phyloP scores from a whole-genome alignment of 2,888 invertebrate species.

The Tipula helvola region DNA sequence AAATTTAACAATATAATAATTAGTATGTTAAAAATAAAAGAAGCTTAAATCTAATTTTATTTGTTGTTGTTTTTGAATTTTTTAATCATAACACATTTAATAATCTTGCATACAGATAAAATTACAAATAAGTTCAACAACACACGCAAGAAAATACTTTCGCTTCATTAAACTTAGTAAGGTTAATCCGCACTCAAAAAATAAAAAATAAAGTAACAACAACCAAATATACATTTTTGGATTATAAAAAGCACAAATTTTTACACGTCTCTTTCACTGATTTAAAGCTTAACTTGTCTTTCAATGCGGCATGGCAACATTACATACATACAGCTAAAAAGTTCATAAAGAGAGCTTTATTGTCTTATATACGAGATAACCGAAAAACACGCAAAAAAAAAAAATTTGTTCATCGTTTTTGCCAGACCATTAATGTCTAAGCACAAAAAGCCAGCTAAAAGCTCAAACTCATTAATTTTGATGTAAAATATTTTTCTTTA shows the following conservation, averaged over 20 bases:
- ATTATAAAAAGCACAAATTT: background rate
- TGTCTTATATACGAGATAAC: background rate
- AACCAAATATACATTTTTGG: background rate
- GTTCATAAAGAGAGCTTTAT: background rate
- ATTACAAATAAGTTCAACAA: background rate
- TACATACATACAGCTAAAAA: background rate
- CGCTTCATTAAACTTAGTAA: background rate
- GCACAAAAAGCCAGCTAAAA: background rate
- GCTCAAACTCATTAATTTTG: background rate
- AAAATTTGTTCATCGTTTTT: background rate
- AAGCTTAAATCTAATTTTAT: too few species aligned
- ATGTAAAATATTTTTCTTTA: background rate
- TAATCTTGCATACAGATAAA: background rate
- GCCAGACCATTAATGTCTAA: background rate
- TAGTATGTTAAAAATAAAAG: too few species aligned
- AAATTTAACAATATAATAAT: background rate
- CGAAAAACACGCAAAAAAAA: background rate
- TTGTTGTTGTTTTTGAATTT: background rate
- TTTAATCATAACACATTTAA: background rate
- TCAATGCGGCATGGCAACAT: background rate
- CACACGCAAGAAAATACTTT: background rate
- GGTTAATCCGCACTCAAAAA: background rate
- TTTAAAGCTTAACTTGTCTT: background rate
- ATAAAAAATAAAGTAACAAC: background rate
- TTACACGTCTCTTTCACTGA: background rate